Evolutionary conservation across 2,797 vertebrate species (phyloP), one percentile per base, ranked within the genome.

Genomic region (Spatula versicolor): DNA sequence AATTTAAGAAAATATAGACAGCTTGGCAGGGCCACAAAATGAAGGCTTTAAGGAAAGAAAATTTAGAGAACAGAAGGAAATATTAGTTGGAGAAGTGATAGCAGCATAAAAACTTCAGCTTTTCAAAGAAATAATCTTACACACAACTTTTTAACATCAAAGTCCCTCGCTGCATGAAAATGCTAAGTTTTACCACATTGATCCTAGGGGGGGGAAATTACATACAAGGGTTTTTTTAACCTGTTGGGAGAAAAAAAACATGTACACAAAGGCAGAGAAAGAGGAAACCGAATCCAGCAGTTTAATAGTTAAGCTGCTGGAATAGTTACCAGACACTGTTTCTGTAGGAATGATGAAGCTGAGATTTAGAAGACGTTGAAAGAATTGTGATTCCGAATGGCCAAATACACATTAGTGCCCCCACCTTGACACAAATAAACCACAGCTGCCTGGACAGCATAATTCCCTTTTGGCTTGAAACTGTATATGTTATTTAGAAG

Each of bases 401-500:
- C 94, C 95, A 96, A 96, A 96, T 95, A 96, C 95, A 92, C 93
- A 96, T 96, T 95, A 97, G 91, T 96, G 95, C 95, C 95, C 96
- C 95, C 87, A 95, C 94, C 95, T 94, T 95, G 95, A 97, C 96
- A 95, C 94, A 96, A 96, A 97, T 97, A 96, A 96, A 96, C 93
- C 91, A 96, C 95, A 97, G 95, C 95, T 96, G 94, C 94, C 95
- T 97, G 96, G 94, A 95, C 91, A 95, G 94, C 92, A 43, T 95
- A 97, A 96, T 95, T 97, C 96, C 94, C 87, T 93, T 94, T 93
- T 96, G 94, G 94, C 91, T 96, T 96, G 94, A 94, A 96, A 97
- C 92, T 59, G 83, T 95, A 82, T 92, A 93, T 93, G 95, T 94
- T 97, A 93, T 94, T 97, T 94, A 95, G 96, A 96, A 96, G 94